Conservation (phyloP, 2,113 vertebrate genomes). For the Halcyon senegalensis region DNA sequence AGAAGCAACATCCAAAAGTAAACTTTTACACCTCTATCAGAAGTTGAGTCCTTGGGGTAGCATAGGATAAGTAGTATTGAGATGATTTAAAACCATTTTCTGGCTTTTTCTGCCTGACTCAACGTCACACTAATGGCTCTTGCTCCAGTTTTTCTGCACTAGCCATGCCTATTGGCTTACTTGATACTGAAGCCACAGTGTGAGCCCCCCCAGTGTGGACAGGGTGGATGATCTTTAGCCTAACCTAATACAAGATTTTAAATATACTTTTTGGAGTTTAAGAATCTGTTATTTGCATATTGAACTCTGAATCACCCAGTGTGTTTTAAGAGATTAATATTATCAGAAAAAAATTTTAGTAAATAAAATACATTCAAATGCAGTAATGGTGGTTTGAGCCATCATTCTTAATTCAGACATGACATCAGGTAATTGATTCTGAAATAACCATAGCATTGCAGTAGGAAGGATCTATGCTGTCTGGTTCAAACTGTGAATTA, state of each 20-base stretch:
- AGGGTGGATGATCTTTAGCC: background rate
- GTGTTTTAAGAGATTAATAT: background rate
- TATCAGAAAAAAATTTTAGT: background rate
- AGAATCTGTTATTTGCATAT: background rate
- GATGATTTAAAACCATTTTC: background rate
- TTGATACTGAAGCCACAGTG: background rate
- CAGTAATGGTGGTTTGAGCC: background rate
- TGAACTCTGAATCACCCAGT: background rate
- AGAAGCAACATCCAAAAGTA: background rate
- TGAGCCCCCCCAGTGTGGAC: background rate
- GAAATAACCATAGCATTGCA: background rate
- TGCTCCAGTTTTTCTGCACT: background rate
- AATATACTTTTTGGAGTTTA: background rate
- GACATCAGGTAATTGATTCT: slow-evolving; percentile 11
- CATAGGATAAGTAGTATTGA: background rate
- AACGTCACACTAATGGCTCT: background rate
- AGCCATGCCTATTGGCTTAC: background rate
- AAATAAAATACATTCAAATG: background rate
- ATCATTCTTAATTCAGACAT: slow-evolving; percentile 1
- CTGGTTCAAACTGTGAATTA: background rate
- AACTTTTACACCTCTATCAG: background rate
- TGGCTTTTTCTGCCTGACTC: background rate
- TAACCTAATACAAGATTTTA: background rate
- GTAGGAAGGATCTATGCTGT: background rate
- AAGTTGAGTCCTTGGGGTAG: background rate